Percentiles rank a stretch among this genome's conserved stretches.
Conservation (phyloP, 2,888 invertebrate genomes). For the Alloscopus bannaensis region DNA sequence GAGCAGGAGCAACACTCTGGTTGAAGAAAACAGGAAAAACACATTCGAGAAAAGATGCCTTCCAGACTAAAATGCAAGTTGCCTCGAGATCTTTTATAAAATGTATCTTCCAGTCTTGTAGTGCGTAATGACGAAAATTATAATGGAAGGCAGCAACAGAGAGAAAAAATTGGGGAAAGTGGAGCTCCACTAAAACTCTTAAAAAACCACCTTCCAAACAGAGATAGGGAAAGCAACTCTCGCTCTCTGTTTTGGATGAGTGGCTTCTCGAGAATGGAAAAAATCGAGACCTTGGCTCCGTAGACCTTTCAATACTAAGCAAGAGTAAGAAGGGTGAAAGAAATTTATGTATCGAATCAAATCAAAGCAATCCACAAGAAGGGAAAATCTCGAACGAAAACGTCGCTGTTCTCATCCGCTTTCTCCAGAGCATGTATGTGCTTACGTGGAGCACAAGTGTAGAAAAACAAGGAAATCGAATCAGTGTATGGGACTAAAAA, state of each 20-base stretch:
- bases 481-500: conserved; percentile 23
- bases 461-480: conserved; percentile 24
- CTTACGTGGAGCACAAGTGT: conserved; percentile 10
- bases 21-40: no score
- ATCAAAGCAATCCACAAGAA: conserved; percentile 23
- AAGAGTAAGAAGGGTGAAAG: neutral
- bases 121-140: conserved; percentile 15
- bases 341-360: conserved; percentile 58
- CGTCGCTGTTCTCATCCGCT: conserved; percentile 14
- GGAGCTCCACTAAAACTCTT: no score
- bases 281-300: conserved; percentile 18
- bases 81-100: no score
- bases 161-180: neutral
- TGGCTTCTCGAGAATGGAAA: neutral
- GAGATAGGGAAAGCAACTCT: no score
- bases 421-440: conserved; percentile 24
- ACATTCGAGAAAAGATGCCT: no score
- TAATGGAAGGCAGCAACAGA: conserved; percentile 23
- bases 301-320: no score
- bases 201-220: no score
- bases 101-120: no score
- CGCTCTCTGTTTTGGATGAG: no score
- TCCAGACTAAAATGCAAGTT: no score
- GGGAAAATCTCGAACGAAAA: conserved; percentile 3
- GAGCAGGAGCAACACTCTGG: no score